Base-by-base conservation (phyloP, 2,888 invertebrate genomes). In the Marronus borbonicus region DNA sequence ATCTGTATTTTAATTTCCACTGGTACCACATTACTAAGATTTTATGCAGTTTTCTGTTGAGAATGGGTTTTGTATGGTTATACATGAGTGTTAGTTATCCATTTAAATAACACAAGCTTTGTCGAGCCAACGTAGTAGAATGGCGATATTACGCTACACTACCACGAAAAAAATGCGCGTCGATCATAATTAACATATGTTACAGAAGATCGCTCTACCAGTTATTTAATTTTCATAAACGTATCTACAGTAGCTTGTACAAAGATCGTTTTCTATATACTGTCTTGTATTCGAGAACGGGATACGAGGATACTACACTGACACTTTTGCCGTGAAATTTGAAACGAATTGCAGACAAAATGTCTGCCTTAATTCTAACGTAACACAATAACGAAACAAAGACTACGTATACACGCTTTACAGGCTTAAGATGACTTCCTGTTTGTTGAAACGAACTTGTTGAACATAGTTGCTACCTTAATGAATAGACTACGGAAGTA, bases 341-440 rank as follows among this genome's bases (percentile, higher is more conserved):
- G 79, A 79, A 79, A 76, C 76, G 76, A 79, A 79, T 72, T 55
- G 60, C 64, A 65, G 69, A 76, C 76, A 76, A 76, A 79, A 76
- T 68, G 70, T 72, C 50, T 76, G 65, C 65, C 65, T 79, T 70
- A 65, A 49, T 39, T 79, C n/a, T 31, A 72, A 76, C 64, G 76
- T 55, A 79, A 70, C 72, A 79, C 55, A 75, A 75, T 44, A 70
- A 70, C 55, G 52, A 70, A 70, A 70, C 69, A 70, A 70, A 70
- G 69, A 8, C 69, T 70, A 70, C 69, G 55, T 70, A 52, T 70
- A 70, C 52, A 70, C 4, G 28, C 69, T 31, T 70, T 70, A 36
- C 36, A 70, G 69, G 28, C 36, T 70, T 70, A 31, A 70, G 52
- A 70, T 70, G 55, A 70, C 55, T 70, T 70, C 69, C 69, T 70